phyloP scores from a whole-genome alignment of 1,140 invertebrate genomes.

The Heterodera schachtii region DNA sequence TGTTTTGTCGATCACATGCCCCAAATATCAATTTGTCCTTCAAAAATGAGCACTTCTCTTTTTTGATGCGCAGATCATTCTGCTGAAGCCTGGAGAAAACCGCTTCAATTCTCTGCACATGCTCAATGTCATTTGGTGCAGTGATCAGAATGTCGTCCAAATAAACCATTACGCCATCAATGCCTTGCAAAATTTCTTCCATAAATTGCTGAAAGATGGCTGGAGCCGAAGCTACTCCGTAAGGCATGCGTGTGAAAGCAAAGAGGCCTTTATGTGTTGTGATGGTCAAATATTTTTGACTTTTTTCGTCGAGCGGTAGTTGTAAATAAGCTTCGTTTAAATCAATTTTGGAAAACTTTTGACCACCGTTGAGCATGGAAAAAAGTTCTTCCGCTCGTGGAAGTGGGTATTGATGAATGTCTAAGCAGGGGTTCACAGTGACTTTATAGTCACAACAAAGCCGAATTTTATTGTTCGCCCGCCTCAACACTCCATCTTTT shows the following conservation, averaged over 20 bases:
- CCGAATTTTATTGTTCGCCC: neutral
- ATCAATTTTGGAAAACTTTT: too few relatives aligned
- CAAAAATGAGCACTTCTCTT: slow-evolving; percentile 43
- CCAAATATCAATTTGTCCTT: slow-evolving; percentile 33
- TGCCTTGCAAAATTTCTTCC: slow-evolving; percentile 61
- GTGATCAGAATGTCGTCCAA: slow-evolving; percentile 41
- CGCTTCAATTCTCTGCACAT: slow-evolving; percentile 16
- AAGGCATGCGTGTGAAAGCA: slow-evolving; percentile 66
- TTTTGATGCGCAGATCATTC: slow-evolving; percentile 35
- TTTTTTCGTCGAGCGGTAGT: too few relatives aligned
- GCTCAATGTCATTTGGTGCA: slow-evolving; percentile 13
- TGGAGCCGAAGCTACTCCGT: slow-evolving; percentile 68
- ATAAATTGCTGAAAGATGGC: slow-evolving; percentile 68
- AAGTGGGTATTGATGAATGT: neutral
- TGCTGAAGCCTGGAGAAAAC: slow-evolving; percentile 28
- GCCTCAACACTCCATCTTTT: too few relatives aligned
- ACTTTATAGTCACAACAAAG: slow-evolving; percentile 3
- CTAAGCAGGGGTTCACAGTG: neutral
- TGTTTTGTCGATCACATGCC: slow-evolving; percentile 37
- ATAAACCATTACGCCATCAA: slow-evolving; percentile 43
- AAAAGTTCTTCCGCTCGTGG: neutral
- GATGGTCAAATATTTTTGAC: slow-evolving; percentile 1
- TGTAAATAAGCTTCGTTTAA: too few relatives aligned
- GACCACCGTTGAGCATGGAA: neutral
- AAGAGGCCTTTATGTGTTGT: slow-evolving; percentile 55